Evolutionary conservation across 2,888 invertebrate genomes (phyloP).

Genomic region (Tetanocera ferruginea): DNA sequence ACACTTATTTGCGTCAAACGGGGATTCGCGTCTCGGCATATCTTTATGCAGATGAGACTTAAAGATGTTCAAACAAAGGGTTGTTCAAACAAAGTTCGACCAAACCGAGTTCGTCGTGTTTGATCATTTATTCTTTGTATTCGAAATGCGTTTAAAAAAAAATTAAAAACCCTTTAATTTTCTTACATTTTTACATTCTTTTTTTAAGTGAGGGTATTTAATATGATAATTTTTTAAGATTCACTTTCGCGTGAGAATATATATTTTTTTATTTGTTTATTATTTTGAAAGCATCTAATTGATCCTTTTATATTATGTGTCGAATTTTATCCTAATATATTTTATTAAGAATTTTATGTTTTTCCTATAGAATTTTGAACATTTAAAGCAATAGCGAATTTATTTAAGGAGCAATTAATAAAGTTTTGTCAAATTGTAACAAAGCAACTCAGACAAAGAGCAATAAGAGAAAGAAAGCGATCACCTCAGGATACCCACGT

Average conservation of each 20-base stretch:
- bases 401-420: too few relatives aligned
- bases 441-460: too few relatives aligned
- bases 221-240: not conserved
- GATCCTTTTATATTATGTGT: not conserved
- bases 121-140: not conserved
- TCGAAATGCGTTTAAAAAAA: not conserved
- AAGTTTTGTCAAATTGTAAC: too few relatives aligned
- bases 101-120: slow-evolving; percentile 3
- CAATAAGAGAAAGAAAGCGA: too few relatives aligned
- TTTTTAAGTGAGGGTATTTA: slow-evolving; percentile 19
- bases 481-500: slow-evolving; percentile 34
- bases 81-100: slow-evolving; percentile 26
- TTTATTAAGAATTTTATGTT: too few relatives aligned
- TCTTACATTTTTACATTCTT: not conserved
- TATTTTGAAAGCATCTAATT: not conserved
- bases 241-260: slow-evolving; percentile 37
- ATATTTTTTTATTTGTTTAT: not conserved
- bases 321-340: too few relatives aligned
- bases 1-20: slow-evolving; percentile 11
- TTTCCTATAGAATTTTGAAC: too few relatives aligned
- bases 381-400: too few relatives aligned
- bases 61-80: slow-evolving; percentile 32
- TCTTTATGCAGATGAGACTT: slow-evolving; percentile 28
- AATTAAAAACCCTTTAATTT: slow-evolving; percentile 21
- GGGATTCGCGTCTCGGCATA: slow-evolving; percentile 3